A percentile compares a stretch with the other conserved stretches of the same genome.
These are phyloP conservation scores for Ophonus ardosiacus DNA, from an alignment of 2,888 invertebrate species.

Conservation along the genomic window DNA sequence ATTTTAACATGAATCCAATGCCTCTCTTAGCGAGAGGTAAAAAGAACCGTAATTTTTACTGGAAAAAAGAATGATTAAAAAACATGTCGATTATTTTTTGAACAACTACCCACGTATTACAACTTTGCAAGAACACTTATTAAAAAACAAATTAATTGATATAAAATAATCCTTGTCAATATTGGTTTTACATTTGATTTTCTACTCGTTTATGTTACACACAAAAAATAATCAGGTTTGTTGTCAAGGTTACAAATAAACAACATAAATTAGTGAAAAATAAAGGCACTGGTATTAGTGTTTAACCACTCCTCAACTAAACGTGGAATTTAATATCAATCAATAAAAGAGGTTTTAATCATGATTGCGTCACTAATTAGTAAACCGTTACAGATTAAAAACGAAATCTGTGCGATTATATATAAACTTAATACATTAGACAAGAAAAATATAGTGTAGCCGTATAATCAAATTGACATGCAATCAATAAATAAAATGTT, in stretches of 20 bases:
- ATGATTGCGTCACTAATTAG: constrained; percentile 61
- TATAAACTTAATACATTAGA: constrained; percentile 37
- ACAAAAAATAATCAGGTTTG: constrained; percentile 21
- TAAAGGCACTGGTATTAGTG: constrained; percentile 21
- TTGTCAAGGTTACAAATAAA: constrained; percentile 49
- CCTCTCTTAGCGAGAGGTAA: no score
- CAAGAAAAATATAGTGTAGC: constrained; percentile 6
- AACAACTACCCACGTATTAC: no score
- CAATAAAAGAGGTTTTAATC: constrained; percentile 29
- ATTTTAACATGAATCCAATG: no score
- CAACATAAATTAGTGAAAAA: constrained; percentile 39
- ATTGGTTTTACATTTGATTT: no score
- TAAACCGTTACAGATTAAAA: constrained; percentile 58
- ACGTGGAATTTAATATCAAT: constrained; percentile 34
- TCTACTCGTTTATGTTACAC: no score
- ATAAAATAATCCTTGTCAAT: no score
- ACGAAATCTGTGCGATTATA: constrained; percentile 51
- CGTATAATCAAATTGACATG: neutral
- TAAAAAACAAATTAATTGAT: no score
- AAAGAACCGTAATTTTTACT: no score
- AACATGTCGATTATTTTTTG: no score
- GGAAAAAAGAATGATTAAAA: no score
- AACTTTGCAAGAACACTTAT: no score
- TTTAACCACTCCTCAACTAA: constrained; percentile 52
- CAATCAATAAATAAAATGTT: neutral